Percentiles rank a stretch among this genome's conserved stretches.
Conservation (phyloP, 1,140 invertebrate species). For the Pollicipes pollicipes region DNA sequence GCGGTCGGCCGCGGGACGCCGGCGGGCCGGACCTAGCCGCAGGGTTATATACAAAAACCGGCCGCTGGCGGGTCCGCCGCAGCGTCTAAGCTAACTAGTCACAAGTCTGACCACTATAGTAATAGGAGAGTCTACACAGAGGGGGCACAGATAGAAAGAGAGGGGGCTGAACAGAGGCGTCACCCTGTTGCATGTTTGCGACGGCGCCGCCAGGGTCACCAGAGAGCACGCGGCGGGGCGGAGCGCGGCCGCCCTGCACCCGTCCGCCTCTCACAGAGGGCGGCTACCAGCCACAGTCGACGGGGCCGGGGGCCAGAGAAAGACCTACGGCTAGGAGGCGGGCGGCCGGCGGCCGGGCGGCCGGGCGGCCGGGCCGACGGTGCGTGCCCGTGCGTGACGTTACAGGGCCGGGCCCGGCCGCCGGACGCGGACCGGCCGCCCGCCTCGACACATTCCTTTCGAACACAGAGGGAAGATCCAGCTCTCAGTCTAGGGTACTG, state of each 20-base stretch:
- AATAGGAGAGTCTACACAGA: background rate
- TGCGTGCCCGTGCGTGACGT: no score
- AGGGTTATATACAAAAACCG: background rate
- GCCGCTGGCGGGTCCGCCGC: no score
- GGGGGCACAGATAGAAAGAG: background rate
- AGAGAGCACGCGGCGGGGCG: no score
- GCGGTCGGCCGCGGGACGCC: no score
- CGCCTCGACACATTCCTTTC: background rate
- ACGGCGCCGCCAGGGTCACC: no score
- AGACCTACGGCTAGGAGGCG: background rate
- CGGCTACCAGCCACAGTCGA: background rate
- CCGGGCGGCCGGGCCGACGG: no score
- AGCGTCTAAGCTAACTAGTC: background rate
- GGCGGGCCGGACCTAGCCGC: no score
- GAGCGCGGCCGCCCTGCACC: no score
- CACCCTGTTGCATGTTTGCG: background rate
- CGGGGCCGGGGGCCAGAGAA: background rate
- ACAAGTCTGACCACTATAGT: background rate
- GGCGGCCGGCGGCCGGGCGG: no score
- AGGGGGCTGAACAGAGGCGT: background rate
- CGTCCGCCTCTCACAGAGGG: no score
- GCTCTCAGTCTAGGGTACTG: no score
- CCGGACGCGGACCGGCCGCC: background rate
- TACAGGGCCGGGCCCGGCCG: no score
- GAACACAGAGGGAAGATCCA: background rate